Base-by-base conservation (phyloP, 2,113 vertebrate genomes). In the Benthochromis sp. region DNA sequence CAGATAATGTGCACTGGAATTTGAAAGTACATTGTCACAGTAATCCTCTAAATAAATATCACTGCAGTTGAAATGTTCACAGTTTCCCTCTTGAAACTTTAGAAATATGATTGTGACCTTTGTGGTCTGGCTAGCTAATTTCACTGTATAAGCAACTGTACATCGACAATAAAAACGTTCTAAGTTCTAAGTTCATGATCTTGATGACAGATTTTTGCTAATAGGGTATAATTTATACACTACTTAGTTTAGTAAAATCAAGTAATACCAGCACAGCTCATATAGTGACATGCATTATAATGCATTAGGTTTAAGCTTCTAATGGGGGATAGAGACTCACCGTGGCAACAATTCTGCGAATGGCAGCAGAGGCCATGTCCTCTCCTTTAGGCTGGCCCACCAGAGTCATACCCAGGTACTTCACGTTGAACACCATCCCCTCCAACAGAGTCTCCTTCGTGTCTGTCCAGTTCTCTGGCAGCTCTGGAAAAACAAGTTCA, bases 331-430 rank as follows among this genome's bases (percentile, higher is more conserved):
- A 0, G 12, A 54, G 43, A 92, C 96, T 96, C 93, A 98, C 98
- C 91, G 90, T 98, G 90, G 97, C 90, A 29, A 98, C 95, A 3
- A 98, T 98, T 91, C 97, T 96, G 54, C 95, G 96, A 90, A 98
- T 98, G 84, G 98, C 98, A 1, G 97, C 96, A 0, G 97, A 96
- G 4, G 98, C 97, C 97, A 98, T 98, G 89, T 97, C 97, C 90
- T 98, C 98, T 91, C 98, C 98, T 95, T 98, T 98, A 57, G 97
- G 97, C 78, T 97, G 97, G 43, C 97, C 97, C 73, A 98, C 98
- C 91, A 98, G 92, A 0, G 97, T 98, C 97, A 98, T 98, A 31
- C 98, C 98, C 80, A 98, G 93, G 87, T 98, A 98, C 87, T 98
- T 98, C 24, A 98, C 96, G 0, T 97, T 97, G 92, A 98, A 98